These are phyloP conservation scores for Cyprinus carpio DNA, from an alignment of 2,113 vertebrate genomes.

Conservation along the genomic window DNA sequence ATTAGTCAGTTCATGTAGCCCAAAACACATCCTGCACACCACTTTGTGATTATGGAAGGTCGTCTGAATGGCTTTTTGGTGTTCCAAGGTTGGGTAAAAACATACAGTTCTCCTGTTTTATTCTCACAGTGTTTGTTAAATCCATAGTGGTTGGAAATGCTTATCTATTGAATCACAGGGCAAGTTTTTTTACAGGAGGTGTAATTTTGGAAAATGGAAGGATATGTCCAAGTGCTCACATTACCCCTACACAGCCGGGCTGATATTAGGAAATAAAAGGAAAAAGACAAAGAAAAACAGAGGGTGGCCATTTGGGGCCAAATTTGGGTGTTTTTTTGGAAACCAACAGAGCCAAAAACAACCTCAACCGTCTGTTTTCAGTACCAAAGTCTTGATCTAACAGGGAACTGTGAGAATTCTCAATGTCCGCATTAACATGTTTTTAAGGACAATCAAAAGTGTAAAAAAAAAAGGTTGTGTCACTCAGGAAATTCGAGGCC, in stretches of 20 bases:
- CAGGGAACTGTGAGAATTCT: not conserved
- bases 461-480: not conserved
- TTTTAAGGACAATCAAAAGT: not conserved
- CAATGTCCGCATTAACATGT: not conserved
- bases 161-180: not conserved
- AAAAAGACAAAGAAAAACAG: not conserved
- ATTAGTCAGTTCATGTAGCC: not conserved
- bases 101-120: not conserved
- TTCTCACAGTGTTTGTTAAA: not conserved
- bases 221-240: not conserved
- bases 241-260: not conserved
- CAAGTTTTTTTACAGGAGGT: too few species aligned
- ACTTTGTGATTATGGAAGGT: not conserved
- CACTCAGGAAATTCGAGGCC: constrained; percentile 11
- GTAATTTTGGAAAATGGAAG: not conserved
- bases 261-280: not conserved
- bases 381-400: not conserved
- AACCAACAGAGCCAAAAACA: constrained; percentile 26
- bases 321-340: constrained; percentile 7
- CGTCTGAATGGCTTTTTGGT: not conserved
- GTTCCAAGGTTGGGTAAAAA: not conserved
- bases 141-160: not conserved
- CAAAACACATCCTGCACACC: not conserved
- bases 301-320: constrained; percentile 21
- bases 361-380: not conserved